These are phyloP conservation scores for Sphaeridia pumilis DNA, from an alignment of 2,888 invertebrate genomes.

Conservation along the genomic window DNA sequence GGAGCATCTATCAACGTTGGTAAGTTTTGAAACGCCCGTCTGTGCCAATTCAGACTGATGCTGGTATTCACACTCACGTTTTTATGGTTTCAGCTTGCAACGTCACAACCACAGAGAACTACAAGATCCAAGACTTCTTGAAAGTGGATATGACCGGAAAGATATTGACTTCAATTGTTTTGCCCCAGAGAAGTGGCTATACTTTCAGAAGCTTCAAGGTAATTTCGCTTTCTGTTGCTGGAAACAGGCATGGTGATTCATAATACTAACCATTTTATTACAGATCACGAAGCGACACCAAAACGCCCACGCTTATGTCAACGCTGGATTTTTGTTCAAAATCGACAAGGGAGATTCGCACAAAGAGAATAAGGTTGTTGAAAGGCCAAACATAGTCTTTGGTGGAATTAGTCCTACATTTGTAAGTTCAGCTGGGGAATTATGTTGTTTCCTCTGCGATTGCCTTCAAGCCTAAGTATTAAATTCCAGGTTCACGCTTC, in stretches of 20 bases:
- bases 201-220: conserved; percentile 58
- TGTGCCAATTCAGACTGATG: not conserved
- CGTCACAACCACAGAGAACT: not conserved
- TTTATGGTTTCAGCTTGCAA: not conserved
- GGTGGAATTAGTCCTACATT: conserved; percentile 25
- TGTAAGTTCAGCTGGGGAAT: conserved; percentile 10
- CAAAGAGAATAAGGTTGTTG: conserved; percentile 18
- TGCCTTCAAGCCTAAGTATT: not conserved
- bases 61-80: not conserved
- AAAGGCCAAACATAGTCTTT: conserved; percentile 20
- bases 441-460: not conserved
- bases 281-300: conserved; percentile 30
- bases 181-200: conserved; percentile 42
- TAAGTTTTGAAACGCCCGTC: conserved; percentile 12
- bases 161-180: conserved; percentile 43
- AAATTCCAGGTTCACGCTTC: conserved; percentile 5
- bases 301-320: conserved; percentile 31
- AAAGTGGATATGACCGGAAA: conserved; percentile 48
- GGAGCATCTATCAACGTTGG: conserved; percentile 37
- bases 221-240: not conserved
- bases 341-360: conserved; percentile 12
- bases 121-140: not conserved
- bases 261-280: not conserved
- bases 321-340: conserved; percentile 26
- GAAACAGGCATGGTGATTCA: no score